These are phyloP conservation scores for Suillia variegata DNA, from an alignment of 2,888 invertebrate species.

Conservation along the genomic window DNA sequence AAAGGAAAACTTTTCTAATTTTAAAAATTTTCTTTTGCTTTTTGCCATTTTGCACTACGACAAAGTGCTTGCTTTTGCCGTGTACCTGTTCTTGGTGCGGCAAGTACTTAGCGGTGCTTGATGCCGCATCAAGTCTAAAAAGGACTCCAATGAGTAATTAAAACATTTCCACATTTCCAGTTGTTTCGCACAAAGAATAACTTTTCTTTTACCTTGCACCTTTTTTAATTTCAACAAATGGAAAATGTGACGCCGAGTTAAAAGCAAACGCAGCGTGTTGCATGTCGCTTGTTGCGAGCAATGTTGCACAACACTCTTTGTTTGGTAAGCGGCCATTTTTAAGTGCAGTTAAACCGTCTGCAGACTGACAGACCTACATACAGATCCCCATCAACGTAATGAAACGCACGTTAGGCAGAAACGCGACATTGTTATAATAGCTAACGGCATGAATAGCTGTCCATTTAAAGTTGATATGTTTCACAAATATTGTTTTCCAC, in stretches of 20 bases:
- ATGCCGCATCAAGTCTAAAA: neutral
- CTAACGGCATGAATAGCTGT: too few relatives aligned
- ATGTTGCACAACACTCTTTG: constrained; percentile 6
- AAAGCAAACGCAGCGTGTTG: constrained; percentile 7
- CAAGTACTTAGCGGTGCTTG: neutral
- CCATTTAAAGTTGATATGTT: too few relatives aligned
- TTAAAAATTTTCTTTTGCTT: constrained; percentile 21
- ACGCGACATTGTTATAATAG: constrained; percentile 16
- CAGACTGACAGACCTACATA: neutral
- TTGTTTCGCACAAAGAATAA: constrained; percentile 32
- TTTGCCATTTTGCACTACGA: neutral
- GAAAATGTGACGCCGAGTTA: constrained; percentile 17
- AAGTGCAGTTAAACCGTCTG: constrained; percentile 9
- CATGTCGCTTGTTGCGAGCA: neutral
- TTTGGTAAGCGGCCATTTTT: constrained; percentile 18
- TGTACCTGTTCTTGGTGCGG: neutral
- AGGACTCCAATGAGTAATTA: constrained; percentile 52
- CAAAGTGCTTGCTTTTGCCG: neutral
- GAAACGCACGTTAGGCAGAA: constrained; percentile 19
- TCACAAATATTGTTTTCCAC: too few relatives aligned
- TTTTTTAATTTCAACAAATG: constrained; percentile 12
- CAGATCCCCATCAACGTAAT: constrained; percentile 24
- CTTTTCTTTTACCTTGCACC: constrained; percentile 22
- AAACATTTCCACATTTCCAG: constrained; percentile 48
- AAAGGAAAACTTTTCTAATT: constrained; percentile 33